phyloP scores from a whole-genome alignment of 2,888 invertebrate species.

The Trachelus stipa region DNA sequence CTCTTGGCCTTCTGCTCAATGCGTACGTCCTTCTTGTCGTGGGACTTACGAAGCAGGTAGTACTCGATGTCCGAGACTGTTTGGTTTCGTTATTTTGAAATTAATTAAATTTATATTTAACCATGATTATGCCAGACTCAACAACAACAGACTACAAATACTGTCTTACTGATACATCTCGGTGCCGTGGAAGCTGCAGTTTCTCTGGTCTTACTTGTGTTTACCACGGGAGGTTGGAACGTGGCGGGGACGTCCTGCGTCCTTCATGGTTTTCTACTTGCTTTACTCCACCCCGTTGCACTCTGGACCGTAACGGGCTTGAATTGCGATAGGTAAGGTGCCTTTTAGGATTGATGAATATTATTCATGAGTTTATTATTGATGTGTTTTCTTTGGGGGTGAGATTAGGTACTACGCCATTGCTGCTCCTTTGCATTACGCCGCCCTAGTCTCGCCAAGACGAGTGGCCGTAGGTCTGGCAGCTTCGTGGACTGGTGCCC shows the following conservation, averaged over 20 bases:
- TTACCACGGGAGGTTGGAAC: conserved; percentile 71
- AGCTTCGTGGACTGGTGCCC: conserved; percentile 76
- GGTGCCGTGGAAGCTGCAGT: conserved; percentile 78
- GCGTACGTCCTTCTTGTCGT: conserved; percentile 80
- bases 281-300: conserved; percentile 79
- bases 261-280: conserved; percentile 76
- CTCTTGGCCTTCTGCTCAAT: conserved; percentile 79
- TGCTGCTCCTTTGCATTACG: conserved; percentile 83
- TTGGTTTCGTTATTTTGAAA: neutral
- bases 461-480: conserved; percentile 77
- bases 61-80: neutral
- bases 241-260: conserved; percentile 71
- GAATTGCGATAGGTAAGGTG: conserved; percentile 74
- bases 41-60: conserved; percentile 67
- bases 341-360: neutral
- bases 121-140: conserved; percentile 41
- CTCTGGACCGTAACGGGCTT: conserved; percentile 85
- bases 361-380: conserved; percentile 11
- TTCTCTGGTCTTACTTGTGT: conserved; percentile 73
- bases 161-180: conserved; percentile 78
- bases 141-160: conserved; percentile 72
- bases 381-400: conserved; percentile 30
- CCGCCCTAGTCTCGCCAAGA: conserved; percentile 79
- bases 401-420: conserved; percentile 78
- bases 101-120: neutral